phyloP scores from a whole-genome alignment of 2,888 invertebrate genomes.

The Eupeodes luniger region DNA sequence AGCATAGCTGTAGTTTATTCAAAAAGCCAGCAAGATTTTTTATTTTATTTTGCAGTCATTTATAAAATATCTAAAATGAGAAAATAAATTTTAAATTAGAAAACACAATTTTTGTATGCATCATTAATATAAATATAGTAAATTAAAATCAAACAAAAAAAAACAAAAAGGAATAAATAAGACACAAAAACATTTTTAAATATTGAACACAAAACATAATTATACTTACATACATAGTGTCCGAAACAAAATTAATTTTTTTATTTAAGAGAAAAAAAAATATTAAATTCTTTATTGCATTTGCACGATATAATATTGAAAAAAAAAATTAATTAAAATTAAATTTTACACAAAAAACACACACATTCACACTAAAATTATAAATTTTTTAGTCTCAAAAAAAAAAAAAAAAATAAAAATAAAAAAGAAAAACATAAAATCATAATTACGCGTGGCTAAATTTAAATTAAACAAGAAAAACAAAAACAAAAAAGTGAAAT shows the following conservation, averaged over 20 bases:
- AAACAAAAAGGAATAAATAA: not conserved
- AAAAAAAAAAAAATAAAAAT: slow-evolving; percentile 25
- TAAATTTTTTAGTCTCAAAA: slow-evolving; percentile 39
- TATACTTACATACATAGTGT: slow-evolving; percentile 49
- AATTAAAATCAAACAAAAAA: slow-evolving; percentile 16
- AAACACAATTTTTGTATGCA: slow-evolving; percentile 74
- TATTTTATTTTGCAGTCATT: slow-evolving; percentile 70
- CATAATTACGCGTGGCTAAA: slow-evolving; percentile 66
- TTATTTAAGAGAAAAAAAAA: slow-evolving; percentile 36
- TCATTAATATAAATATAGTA: slow-evolving; percentile 70
- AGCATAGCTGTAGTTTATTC: slow-evolving; percentile 68
- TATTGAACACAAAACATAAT: slow-evolving; percentile 3
- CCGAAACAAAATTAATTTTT: slow-evolving; percentile 57
- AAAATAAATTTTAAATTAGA: slow-evolving; percentile 47
- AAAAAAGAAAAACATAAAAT: slow-evolving; percentile 40
- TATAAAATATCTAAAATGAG: slow-evolving; percentile 48
- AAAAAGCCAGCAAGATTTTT: slow-evolving; percentile 64
- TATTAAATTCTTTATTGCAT: slow-evolving; percentile 70
- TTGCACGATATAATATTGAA: slow-evolving; percentile 67
- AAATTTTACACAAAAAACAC: slow-evolving; percentile 54
- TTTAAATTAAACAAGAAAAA: slow-evolving; percentile 38
- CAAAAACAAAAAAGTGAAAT: slow-evolving; percentile 41
- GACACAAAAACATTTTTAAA: slow-evolving; percentile 20
- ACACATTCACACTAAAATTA: slow-evolving; percentile 54
- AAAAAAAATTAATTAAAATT: slow-evolving; percentile 36